Conservation (phyloP, 2,113 vertebrate genomes). For the Synodontis membranacea region DNA sequence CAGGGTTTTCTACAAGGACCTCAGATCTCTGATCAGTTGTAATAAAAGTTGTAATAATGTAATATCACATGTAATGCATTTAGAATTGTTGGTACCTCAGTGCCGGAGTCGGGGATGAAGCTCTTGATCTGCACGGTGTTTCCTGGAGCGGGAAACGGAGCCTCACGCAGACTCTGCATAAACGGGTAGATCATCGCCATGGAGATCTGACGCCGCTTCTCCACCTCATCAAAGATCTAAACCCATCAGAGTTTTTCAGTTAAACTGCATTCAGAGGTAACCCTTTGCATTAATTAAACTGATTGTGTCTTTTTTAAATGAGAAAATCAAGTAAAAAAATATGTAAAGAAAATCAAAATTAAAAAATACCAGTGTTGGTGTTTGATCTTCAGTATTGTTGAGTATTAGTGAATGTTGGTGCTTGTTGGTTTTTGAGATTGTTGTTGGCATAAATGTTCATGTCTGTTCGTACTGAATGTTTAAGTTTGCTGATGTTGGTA, state of each 20-base stretch:
- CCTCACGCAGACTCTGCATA: conserved; percentile 94
- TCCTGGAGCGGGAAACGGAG: conserved; percentile 88
- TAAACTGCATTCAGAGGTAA: not conserved
- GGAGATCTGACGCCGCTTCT: conserved; percentile 91
- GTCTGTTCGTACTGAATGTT: not conserved
- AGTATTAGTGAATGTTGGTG: not conserved
- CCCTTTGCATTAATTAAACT: not conserved
- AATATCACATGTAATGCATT: not conserved
- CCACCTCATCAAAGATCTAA: conserved; percentile 95
- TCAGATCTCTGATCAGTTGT: not conserved
- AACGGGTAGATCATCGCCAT: conserved; percentile 95
- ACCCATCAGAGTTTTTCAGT: not conserved
- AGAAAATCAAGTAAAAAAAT: not conserved
- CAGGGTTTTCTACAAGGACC: not conserved
- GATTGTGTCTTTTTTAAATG: not conserved
- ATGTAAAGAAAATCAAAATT: not conserved
- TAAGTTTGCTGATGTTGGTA: not conserved
- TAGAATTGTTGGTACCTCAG: conserved; percentile 75
- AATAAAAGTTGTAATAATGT: not conserved
- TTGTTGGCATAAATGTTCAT: too few species aligned
- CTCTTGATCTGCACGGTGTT: conserved; percentile 92
- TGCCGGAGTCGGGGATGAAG: conserved; percentile 93
- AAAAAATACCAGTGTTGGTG: not conserved
- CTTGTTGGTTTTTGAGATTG: not conserved
- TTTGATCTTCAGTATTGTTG: not conserved